Evolutionary conservation across 2,797 vertebrate genomes (phyloP), one percentile per base, ranked within the genome.

Genomic region (Strix occidentalis): DNA sequence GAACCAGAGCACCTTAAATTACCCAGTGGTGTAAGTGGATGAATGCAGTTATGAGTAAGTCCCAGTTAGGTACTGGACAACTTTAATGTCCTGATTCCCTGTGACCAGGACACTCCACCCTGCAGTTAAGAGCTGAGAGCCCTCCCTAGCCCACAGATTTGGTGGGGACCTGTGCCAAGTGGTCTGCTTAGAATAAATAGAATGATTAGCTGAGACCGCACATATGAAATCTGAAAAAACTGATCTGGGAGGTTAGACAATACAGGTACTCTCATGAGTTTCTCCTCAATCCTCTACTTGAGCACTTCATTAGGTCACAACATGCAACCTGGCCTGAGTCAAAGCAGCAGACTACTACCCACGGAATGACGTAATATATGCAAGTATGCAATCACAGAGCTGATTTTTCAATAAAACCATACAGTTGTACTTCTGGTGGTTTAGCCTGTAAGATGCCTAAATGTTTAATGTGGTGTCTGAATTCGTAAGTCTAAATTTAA

Each of bases 351-450:
- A 11, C 33, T 21, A 4, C 53, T 7, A 4, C 6, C 20, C 5
- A 3, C 3, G 6, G 4, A 11, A 3, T 39, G 46, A 6, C 0
- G 0, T 35, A 33, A 10, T 3, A 7, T 21, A 19, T 41, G 20
- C 24, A 43, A 54, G 5, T 13, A n/a, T 33, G 5, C 18, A 33
- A 0, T 5, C 19, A 8, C 19, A 46, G 48, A 78, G 5, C 39
- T 58, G 33, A 54, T 41, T 78, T 75, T 84, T 9, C 43, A 48
- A 63, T 48, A 66, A 84, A 87, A 15, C 3, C 11, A 5, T 33
- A 7, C 17, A n/a, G 8, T 24, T 75, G 21, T 12, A 7, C 60
- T 66, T 66, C 16, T 64, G 13, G 18, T 60, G 37, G 20, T 48
- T 60, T 65, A 53, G 25, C 20, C 16, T 84, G 18, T 64, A 29